Conservation (phyloP, 2,113 vertebrate genomes). For the Synodontis membranacea region DNA sequence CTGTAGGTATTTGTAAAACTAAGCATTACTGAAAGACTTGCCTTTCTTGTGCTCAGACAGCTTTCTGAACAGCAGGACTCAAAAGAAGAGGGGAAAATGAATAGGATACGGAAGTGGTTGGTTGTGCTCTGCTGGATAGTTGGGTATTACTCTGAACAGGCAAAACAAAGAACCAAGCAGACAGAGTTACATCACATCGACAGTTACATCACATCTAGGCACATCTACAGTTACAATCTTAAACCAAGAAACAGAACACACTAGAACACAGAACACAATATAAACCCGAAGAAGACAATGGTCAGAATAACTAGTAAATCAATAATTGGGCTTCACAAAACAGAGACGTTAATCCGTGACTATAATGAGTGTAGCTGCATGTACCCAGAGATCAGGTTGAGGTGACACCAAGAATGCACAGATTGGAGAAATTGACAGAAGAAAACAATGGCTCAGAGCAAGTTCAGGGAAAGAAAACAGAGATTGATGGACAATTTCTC, state of each 20-base stretch:
- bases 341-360: too few relatives aligned
- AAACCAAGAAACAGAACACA: not conserved
- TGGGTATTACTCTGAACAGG: too few relatives aligned
- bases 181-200: not conserved
- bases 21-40: not conserved
- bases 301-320: not conserved
- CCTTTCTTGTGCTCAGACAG: not conserved
- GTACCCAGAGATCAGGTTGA: not conserved
- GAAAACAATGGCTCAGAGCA: conserved; percentile 6
- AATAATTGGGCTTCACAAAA: not conserved
- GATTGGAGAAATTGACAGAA: not conserved
- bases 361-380: not conserved
- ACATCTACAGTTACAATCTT: not conserved
- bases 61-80: not conserved
- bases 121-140: not conserved
- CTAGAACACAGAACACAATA: not conserved
- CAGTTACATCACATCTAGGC: too few relatives aligned
- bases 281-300: not conserved
- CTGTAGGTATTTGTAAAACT: not conserved
- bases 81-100: not conserved
- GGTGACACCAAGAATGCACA: not conserved
- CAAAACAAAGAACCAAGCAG: too few relatives aligned
- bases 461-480: not conserved
- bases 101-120: not conserved
- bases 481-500: conserved; percentile 19